phyloP scores from a whole-genome alignment of 2,888 invertebrate genomes.

The Heliconius hortense region DNA sequence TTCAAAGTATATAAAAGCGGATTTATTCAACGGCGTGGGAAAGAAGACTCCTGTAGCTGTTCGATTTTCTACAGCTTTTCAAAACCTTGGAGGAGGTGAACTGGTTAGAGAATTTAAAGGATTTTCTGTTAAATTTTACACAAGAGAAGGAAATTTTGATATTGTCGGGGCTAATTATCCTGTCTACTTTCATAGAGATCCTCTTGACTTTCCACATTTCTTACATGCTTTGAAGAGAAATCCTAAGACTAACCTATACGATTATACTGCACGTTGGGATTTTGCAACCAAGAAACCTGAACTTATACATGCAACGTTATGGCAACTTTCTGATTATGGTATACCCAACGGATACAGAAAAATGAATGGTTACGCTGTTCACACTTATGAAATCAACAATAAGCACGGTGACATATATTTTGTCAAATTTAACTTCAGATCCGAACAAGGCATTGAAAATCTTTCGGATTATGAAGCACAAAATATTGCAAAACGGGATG shows the following conservation, averaged over 20 bases:
- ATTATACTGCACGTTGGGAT: slow-evolving; percentile 94
- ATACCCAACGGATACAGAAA: slow-evolving; percentile 93
- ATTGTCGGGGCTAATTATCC: slow-evolving; percentile 92
- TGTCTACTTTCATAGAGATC: slow-evolving; percentile 93
- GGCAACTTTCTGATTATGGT: slow-evolving; percentile 92
- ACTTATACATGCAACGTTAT: slow-evolving; percentile 87
- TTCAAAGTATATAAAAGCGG: slow-evolving; percentile 87
- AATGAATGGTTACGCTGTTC: slow-evolving; percentile 95
- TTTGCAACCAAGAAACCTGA: slow-evolving; percentile 91
- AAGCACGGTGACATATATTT: slow-evolving; percentile 85
- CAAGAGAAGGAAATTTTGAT: slow-evolving; percentile 94
- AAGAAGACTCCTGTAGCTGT: slow-evolving; percentile 88
- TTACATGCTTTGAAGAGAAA: slow-evolving; percentile 95
- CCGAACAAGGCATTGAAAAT: slow-evolving; percentile 92
- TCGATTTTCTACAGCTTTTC: slow-evolving; percentile 89
- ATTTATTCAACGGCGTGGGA: slow-evolving; percentile 87
- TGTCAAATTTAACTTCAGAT: slow-evolving; percentile 95
- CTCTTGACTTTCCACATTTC: slow-evolving; percentile 90
- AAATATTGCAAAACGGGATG: slow-evolving; percentile 85
- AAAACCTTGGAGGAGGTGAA: slow-evolving; percentile 92
- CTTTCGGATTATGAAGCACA: slow-evolving; percentile 84
- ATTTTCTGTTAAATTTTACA: slow-evolving; percentile 94
- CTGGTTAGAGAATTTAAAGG: slow-evolving; percentile 92
- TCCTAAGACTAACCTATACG: slow-evolving; percentile 91
- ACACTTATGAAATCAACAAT: slow-evolving; percentile 94